These are phyloP conservation scores for Neoitamus cyanurus DNA, from an alignment of 2,888 invertebrate genomes.

Conservation along the genomic window DNA sequence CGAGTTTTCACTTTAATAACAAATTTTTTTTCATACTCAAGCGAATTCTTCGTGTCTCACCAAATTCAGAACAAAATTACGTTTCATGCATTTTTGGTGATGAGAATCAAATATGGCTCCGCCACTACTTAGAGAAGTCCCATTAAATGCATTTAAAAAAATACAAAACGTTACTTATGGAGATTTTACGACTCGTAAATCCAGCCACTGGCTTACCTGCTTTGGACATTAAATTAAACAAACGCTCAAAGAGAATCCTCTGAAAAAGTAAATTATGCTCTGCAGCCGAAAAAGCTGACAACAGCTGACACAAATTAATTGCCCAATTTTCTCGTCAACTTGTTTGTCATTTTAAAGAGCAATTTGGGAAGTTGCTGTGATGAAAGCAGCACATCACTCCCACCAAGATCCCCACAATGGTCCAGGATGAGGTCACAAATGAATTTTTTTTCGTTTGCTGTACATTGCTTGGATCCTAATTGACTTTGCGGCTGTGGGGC, in stretches of 20 bases:
- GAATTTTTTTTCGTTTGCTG: neutral
- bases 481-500: neutral
- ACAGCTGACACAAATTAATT: neutral
- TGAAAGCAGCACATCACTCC: neutral
- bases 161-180: too few species aligned
- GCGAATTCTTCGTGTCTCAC: too few species aligned
- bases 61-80: too few species aligned
- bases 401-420: neutral
- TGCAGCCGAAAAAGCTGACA: neutral
- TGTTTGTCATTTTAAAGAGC: neutral
- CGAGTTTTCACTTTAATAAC: too few species aligned
- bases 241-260: neutral
- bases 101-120: too few species aligned
- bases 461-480: neutral
- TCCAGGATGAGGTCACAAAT: neutral
- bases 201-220: too few species aligned
- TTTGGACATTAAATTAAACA: neutral
- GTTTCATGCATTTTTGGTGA: too few species aligned
- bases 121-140: too few species aligned
- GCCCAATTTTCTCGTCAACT: neutral
- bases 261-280: neutral
- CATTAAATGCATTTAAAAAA: too few species aligned
- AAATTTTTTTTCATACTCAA: too few species aligned
- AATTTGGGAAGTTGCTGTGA: neutral
- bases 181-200: too few species aligned